Conservation (phyloP, 2,113 vertebrate genomes). For the Jaculus jaculus region DNA sequence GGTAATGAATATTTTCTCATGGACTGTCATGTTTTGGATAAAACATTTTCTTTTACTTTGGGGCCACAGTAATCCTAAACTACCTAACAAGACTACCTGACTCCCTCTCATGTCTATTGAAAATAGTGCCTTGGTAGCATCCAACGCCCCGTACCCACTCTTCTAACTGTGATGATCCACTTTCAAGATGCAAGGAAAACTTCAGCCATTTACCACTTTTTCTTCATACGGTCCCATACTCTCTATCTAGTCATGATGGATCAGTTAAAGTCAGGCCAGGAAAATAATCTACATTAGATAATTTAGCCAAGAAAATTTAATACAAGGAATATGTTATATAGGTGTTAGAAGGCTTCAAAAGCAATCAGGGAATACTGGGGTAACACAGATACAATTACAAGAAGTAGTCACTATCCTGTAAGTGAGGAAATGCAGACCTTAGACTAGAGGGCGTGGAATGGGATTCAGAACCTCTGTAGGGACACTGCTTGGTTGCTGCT, state of each 20-base stretch:
- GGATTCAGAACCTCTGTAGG: neutral
- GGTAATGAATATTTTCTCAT: slow-evolving; percentile 11
- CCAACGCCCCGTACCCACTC: no score
- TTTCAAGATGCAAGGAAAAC: no score
- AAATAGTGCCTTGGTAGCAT: no score
- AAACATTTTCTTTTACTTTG: neutral
- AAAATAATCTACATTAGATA: neutral
- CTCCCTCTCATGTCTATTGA: no score
- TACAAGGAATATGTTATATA: neutral
- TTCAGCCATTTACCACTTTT: no score
- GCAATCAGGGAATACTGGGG: neutral
- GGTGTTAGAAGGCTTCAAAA: neutral
- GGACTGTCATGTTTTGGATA: neutral
- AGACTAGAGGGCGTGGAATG: neutral
- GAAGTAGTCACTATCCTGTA: neutral
- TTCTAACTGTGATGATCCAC: no score
- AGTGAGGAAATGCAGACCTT: neutral
- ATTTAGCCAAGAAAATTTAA: neutral
- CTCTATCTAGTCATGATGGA: neutral
- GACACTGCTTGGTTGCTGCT: neutral
- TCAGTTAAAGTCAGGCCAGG: neutral
- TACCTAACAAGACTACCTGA: no score
- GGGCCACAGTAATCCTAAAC: no score
- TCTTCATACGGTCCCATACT: no score
- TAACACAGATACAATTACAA: slow-evolving; percentile 11